Conservation (phyloP, 2,113 vertebrate species). For the Cromileptes altivelis region DNA sequence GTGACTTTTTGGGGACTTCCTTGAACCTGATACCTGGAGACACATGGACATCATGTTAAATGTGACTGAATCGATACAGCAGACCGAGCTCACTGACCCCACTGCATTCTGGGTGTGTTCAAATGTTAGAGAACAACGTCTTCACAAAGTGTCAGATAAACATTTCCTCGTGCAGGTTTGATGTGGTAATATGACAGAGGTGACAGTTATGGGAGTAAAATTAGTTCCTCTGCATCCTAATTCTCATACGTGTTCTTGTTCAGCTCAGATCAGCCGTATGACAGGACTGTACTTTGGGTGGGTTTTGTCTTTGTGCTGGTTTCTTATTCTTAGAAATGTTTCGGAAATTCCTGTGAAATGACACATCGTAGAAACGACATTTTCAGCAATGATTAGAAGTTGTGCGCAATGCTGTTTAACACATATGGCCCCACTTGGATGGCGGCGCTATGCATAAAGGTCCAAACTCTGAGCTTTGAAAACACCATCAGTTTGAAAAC, state of each 20-base stretch:
- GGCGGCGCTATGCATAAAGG: too few species aligned
- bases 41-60: constrained; percentile 8
- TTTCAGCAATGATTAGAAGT: too few species aligned
- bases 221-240: background rate
- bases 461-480: too few species aligned
- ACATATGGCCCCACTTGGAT: too few species aligned
- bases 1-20: constrained; percentile 48
- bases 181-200: constrained; percentile 20
- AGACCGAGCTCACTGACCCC: background rate
- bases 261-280: background rate
- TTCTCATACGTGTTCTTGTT: background rate
- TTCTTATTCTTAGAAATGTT: too few species aligned
- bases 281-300: background rate
- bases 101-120: constrained; percentile 8
- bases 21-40: constrained; percentile 37
- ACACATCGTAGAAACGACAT: too few species aligned
- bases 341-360: too few species aligned
- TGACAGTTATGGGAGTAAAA: constrained; percentile 6
- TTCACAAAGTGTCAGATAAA: background rate
- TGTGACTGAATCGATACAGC: background rate
- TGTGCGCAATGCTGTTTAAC: too few species aligned
- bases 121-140: too few species aligned
- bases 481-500: too few species aligned
- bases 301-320: too few species aligned
- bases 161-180: background rate